phyloP scores from a whole-genome alignment of 1,140 invertebrate species.

The Bicyclus anynana region DNA sequence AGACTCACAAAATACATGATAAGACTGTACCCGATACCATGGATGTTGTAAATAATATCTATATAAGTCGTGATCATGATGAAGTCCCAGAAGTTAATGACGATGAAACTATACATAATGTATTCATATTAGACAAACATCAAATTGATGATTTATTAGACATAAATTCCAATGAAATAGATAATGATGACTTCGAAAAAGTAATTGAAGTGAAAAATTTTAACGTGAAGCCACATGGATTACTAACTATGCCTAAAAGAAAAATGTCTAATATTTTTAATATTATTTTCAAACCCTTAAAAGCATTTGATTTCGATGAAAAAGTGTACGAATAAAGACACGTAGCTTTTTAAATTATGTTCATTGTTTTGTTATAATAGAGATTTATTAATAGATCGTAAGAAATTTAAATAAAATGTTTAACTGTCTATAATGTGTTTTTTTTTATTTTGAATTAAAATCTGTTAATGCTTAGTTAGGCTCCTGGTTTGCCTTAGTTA shows the following conservation, averaged over 20 bases:
- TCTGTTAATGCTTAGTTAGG: too few relatives aligned
- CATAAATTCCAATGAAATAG: neutral
- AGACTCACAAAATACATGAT: conserved; percentile 1
- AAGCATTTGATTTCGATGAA: conserved; percentile 14
- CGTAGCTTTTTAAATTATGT: neutral
- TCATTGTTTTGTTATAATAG: neutral
- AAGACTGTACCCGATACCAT: conserved; percentile 8
- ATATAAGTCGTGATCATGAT: conserved; percentile 9
- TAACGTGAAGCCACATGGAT: conserved; percentile 11
- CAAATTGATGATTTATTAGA: neutral
- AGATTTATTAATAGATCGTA: neutral
- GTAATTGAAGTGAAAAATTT: conserved; percentile 13
- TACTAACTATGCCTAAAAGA: conserved; percentile 21
- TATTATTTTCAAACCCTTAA: conserved; percentile 34
- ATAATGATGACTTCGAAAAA: conserved; percentile 6
- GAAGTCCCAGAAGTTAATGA: neutral
- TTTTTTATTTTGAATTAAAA: too few relatives aligned
- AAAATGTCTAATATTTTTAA: conserved; percentile 35
- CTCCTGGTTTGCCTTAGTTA: too few relatives aligned
- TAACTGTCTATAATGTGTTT: too few relatives aligned
- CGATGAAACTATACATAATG: neutral
- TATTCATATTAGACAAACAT: conserved; percentile 3
- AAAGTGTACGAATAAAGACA: conserved; percentile 41
- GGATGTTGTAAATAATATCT: conserved; percentile 22
- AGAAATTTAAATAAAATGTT: too few relatives aligned